Evolutionary conservation across 2,113 vertebrate species (phyloP).

Genomic region (Urocolius indicus): DNA sequence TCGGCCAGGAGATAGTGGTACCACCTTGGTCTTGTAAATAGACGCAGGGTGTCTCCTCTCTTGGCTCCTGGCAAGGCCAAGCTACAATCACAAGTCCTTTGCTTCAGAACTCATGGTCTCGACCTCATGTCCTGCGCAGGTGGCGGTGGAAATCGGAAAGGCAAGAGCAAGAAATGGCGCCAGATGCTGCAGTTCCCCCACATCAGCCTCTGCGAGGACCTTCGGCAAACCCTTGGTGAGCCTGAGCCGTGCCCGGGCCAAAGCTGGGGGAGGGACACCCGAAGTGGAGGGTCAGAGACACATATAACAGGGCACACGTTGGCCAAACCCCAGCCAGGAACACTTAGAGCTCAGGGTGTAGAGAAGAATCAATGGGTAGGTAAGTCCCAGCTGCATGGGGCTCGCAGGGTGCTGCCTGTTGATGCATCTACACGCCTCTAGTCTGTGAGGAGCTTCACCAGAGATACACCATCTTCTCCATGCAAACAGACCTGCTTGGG

Average conservation of each 20-base stretch:
- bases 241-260: not conserved
- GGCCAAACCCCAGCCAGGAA: not conserved
- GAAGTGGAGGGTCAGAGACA: too few species aligned
- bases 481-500: not conserved
- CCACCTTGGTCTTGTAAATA: not conserved
- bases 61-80: not conserved
- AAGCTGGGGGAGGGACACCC: too few species aligned
- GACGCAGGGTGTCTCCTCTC: not conserved
- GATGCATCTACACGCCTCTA: not conserved
- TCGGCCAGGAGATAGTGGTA: not conserved
- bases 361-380: not conserved
- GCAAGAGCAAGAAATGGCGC: slow-evolving; percentile 99
- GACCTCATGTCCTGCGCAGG: slow-evolving; percentile 78
- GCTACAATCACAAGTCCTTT: not conserved
- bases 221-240: slow-evolving; percentile 90
- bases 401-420: not conserved
- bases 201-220: slow-evolving; percentile 94
- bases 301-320: accelerated
- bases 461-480: not conserved
- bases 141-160: slow-evolving; percentile 94
- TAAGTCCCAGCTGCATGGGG: not conserved
- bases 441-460: not conserved
- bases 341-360: not conserved
- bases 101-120: not conserved
- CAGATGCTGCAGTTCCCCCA: slow-evolving; percentile 99